A percentile compares a stretch with the other conserved stretches of the same genome.
Conservation (phyloP, 1,140 invertebrate genomes). For the Nasonia giraulti region DNA sequence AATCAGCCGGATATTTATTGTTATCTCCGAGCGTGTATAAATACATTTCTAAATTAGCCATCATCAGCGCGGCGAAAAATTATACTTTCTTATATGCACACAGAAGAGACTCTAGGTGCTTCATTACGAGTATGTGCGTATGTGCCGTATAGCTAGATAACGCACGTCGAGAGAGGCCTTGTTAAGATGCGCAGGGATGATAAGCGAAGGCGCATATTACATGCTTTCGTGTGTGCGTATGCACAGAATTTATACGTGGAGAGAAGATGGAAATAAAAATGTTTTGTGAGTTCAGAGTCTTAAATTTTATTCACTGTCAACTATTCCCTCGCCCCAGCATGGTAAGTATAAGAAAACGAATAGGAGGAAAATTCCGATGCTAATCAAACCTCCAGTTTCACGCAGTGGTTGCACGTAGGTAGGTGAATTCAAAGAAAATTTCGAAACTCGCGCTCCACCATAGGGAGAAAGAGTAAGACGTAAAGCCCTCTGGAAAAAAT, state of each 20-base stretch:
- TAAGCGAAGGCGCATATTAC: not conserved
- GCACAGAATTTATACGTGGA: not conserved
- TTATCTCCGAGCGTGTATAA: not conserved
- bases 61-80: not conserved
- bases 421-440: not conserved
- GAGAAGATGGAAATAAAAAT: not conserved
- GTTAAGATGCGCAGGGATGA: not conserved
- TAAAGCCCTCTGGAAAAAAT: not conserved
- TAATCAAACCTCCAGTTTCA: slow-evolving; percentile 4
- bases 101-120: not conserved
- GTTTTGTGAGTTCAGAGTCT: not conserved
- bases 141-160: too few relatives aligned
- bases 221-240: not conserved
- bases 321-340: not conserved
- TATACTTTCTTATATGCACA: not conserved
- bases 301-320: not conserved
- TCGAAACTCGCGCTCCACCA: not conserved
- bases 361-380: slow-evolving; percentile 7
- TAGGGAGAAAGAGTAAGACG: not conserved
- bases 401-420: not conserved
- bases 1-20: not conserved
- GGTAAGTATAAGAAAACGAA: not conserved
- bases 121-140: not conserved
- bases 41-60: not conserved
- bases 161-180: not conserved